A percentile compares a stretch with the other conserved stretches of the same genome.
phyloP scores from a whole-genome alignment of 2,888 invertebrate species.

The Orgyia antiqua region DNA sequence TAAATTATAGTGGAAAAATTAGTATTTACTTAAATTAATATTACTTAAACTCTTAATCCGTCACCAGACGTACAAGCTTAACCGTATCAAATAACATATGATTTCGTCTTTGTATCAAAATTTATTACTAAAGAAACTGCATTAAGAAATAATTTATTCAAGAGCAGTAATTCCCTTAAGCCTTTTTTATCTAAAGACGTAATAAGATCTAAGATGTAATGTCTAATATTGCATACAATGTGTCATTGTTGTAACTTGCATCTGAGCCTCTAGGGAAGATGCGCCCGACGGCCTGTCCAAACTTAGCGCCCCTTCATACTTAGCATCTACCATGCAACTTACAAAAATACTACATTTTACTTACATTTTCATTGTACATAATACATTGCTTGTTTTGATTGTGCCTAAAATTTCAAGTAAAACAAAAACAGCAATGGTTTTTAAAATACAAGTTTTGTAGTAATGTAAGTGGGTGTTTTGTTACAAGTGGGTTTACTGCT shows the following conservation, averaged over 20 bases:
- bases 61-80: too few relatives aligned
- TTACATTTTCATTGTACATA: neutral
- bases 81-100: too few relatives aligned
- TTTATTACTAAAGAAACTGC: too few relatives aligned
- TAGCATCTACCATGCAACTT: constrained; percentile 26
- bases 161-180: constrained; percentile 7
- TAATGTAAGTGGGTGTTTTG: neutral
- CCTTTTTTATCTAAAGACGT: constrained; percentile 14
- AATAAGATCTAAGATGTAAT: constrained; percentile 20
- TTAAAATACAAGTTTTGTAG: neutral
- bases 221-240: constrained; percentile 47
- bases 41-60: too few relatives aligned
- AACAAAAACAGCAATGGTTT: constrained; percentile 4
- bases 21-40: too few relatives aligned
- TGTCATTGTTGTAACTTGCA: constrained; percentile 40
- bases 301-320: constrained; percentile 52
- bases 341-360: constrained; percentile 5
- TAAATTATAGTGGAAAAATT: too few relatives aligned
- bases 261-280: constrained; percentile 35
- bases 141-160: too few relatives aligned
- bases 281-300: constrained; percentile 48
- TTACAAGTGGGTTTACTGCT: constrained; percentile 35
- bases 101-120: too few relatives aligned
- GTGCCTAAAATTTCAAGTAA: fast-evolving
- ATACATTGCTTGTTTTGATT: constrained; percentile 9